Conservation (phyloP, 2,888 invertebrate species). For the Erebia epiphron region DNA sequence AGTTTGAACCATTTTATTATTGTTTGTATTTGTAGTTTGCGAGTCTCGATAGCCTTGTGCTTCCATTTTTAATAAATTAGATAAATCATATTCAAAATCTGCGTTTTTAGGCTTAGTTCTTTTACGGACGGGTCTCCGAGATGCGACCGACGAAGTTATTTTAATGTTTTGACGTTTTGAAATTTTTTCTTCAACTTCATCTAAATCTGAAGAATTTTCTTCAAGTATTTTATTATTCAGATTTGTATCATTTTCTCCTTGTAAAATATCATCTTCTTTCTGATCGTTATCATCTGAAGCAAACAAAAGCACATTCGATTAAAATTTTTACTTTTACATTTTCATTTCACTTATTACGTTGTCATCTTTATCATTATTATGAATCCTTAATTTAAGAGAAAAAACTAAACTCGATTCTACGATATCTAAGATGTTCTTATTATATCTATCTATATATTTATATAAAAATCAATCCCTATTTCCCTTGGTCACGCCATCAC, state of each 20-base stretch:
- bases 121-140: slow-evolving; percentile 84
- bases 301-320: slow-evolving; percentile 19
- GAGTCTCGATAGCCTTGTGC: slow-evolving; percentile 76
- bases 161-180: slow-evolving; percentile 50
- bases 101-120: slow-evolving; percentile 85
- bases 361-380: not conserved
- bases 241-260: slow-evolving; percentile 53
- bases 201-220: slow-evolving; percentile 77
- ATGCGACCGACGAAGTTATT: slow-evolving; percentile 54
- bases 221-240: slow-evolving; percentile 65
- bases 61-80: slow-evolving; percentile 81
- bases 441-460: too few species aligned
- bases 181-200: slow-evolving; percentile 65
- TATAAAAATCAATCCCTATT: too few species aligned
- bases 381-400: not conserved
- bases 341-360: too few species aligned
- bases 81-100: slow-evolving; percentile 89
- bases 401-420: not conserved
- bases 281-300: slow-evolving; percentile 59
- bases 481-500: too few species aligned
- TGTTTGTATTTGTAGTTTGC: slow-evolving; percentile 44
- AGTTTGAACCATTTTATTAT: slow-evolving; percentile 53
- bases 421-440: not conserved
- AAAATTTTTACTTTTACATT: not conserved
- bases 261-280: slow-evolving; percentile 47